Evolutionary conservation across 2,888 invertebrate genomes (phyloP), one percentile per base, ranked within the genome.

Genomic region (Eristalis tenax): DNA sequence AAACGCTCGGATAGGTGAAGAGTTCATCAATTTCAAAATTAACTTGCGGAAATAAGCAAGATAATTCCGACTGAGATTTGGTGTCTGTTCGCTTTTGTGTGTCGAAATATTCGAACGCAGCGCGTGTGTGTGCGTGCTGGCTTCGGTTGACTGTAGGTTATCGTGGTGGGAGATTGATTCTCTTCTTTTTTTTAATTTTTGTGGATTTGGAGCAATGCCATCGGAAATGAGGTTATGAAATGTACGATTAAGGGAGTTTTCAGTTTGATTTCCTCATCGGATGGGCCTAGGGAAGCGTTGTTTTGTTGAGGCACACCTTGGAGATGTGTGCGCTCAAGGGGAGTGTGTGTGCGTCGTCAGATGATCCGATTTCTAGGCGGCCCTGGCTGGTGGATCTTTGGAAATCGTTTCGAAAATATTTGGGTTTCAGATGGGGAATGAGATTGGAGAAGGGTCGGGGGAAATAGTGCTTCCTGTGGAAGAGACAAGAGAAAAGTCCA

Each of bases 31-130:
- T 78, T 82, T 77, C 59, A 71, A 82, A 86, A 82, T 82, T 78
- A 86, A 75, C 78, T 86, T 86, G 86, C 86, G 86, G 86, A 86
- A 86, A 86, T 75, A 68, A 28, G 35, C 35, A 61, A 74, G 86
- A 86, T 86, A 68, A 86, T 79, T 75, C 35, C 26, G 82, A 57
- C 69, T 64, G 10, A 22, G 70, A 40, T 71, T 66, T 40, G 2
- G 2, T 38, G 11, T 13, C 38, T 38, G 38, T 38, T 10, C 32
- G 32, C 11, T 35, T 35, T 75, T 40, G 61, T 23, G 28, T 78
- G 78, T 78, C 56, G 61, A 78, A 77, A 78, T 64, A 63, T 38
- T 26, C n/a, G 13, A 22, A 59, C 61, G 57, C 59, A 40, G 22
- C 26, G 26, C n/a, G 8, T 23, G 13, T 61, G 38, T 35, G 23